Conservation (phyloP, 2,888 invertebrate genomes). For the Athetis lepigone region DNA sequence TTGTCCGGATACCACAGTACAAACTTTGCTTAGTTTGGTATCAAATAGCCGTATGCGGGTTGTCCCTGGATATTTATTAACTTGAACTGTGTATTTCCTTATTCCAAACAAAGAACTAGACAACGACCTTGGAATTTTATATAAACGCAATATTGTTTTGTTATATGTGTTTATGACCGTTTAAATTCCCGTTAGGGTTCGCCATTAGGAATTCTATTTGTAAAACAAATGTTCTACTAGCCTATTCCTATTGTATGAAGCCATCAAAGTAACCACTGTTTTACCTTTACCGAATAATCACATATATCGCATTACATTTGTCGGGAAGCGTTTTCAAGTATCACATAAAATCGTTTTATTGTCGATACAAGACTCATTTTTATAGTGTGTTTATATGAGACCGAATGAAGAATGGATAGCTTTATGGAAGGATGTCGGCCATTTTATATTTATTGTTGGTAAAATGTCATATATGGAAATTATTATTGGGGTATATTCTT, state of each 20-base stretch:
- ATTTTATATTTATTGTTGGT: conserved; percentile 72
- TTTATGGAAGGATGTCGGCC: conserved; percentile 75
- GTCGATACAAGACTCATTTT: conserved; percentile 85
- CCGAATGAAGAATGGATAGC: conserved; percentile 75
- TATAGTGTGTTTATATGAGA: conserved; percentile 85
- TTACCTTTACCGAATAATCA: conserved; percentile 52
- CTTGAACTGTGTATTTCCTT: no score
- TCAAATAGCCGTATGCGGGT: no score
- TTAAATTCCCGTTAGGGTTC: conserved; percentile 8
- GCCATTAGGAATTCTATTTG: conserved; percentile 23
- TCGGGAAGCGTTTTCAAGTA: conserved; percentile 72
- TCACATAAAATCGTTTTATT: conserved; percentile 81
- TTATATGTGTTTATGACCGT: background rate
- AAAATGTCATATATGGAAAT: conserved; percentile 62
- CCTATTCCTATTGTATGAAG: conserved; percentile 39
- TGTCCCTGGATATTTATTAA: no score
- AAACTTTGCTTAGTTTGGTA: no score
- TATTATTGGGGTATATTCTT: conserved; percentile 39
- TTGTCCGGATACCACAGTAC: no score
- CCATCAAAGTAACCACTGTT: conserved; percentile 49
- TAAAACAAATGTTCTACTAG: conserved; percentile 12
- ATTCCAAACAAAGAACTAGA: no score
- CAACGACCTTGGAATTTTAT: background rate
- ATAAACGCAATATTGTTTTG: background rate
- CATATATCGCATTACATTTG: conserved; percentile 61